Base-by-base conservation (phyloP, 2,113 vertebrate species). In the Phalacrocorax pelagicus region DNA sequence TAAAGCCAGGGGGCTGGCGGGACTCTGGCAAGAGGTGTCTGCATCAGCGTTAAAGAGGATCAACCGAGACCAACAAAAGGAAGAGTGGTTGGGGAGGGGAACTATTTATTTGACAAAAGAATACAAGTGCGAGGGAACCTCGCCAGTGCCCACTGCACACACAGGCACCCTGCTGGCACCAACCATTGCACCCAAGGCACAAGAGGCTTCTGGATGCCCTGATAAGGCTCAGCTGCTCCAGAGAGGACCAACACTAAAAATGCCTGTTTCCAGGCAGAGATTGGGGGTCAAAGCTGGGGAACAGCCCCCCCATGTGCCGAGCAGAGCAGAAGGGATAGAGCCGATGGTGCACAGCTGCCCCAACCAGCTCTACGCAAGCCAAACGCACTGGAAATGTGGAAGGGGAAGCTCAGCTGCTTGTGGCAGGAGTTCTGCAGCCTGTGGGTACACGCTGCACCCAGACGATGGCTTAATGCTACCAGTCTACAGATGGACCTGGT, bases 331-430 rank as follows among this genome's bases (percentile, higher is more conserved):
- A 38, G 59, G 46, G 66, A 18, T 1, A 4, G 75, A 36, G 59
- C 66, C 72, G 6, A 7, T 1, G 2, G 38, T 36, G 8, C 74
- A 5, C 40, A 17, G 75, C 62, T 67, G 91, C 24, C 61, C 51
- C 20, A 2, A 9, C 8, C 86, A 42, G 74, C 47, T 47, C 83
- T 11, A 10, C 5, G 1, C 6, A 4, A 62, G 55, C 65, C 65
- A 8, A 18, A 15, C 0, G 3, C 55, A 1, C 40, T 1, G 5
- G 79, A 15, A 23, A 21, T 2, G 8, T 0, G 14, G 77, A 32
- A 8, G 32, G 13, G 22, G 19, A 69, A 26, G 6, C 81, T 55
- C 57, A 30, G 87, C 46, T 19, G 58, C 21, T 10, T 5, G 22
- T 3, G 8, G 67, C 38, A 32, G 61, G 51, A 49, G 40, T 51